phyloP scores from a whole-genome alignment of 2,797 vertebrate genomes.

The Anisognathus igniventris region DNA sequence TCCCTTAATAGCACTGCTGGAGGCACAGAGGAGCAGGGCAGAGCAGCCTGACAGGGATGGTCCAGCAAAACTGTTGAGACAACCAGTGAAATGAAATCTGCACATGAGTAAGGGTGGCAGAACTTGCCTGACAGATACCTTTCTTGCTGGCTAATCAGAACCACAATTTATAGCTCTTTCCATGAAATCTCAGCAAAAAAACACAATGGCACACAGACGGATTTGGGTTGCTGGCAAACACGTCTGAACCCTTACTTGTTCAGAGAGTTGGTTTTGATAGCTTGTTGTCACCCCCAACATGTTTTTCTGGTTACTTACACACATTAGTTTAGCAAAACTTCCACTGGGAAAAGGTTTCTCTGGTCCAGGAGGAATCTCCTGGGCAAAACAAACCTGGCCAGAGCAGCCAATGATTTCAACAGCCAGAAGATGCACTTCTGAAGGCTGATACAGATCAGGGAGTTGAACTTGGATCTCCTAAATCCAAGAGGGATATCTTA shows the following conservation, averaged over 20 bases:
- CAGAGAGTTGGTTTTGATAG: not conserved
- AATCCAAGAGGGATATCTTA: not conserved
- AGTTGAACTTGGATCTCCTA: not conserved
- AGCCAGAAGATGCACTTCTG: not conserved
- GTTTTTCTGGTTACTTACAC: not conserved
- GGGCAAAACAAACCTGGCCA: not conserved
- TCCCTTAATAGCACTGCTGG: slow-evolving; percentile 29
- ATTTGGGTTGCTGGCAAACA: not conserved
- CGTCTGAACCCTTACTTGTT: not conserved
- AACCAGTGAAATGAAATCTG: not conserved
- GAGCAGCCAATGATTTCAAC: not conserved
- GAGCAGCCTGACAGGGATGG: not conserved
- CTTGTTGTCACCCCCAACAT: not conserved
- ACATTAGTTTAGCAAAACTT: not conserved
- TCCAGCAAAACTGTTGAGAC: not conserved
- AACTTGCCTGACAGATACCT: slow-evolving; percentile 49
- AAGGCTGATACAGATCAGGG: not conserved
- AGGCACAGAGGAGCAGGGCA: slow-evolving; percentile 13
- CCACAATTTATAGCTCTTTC: slow-evolving; percentile 10
- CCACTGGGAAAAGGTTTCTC: not conserved
- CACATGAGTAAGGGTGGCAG: slow-evolving; percentile 19
- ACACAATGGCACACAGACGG: not conserved
- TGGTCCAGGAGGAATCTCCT: not conserved
- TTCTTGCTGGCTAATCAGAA: slow-evolving; percentile 32
- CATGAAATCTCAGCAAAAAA: not conserved